phyloP scores from a whole-genome alignment of 2,113 vertebrate species.

The Oryzias javanicus region DNA sequence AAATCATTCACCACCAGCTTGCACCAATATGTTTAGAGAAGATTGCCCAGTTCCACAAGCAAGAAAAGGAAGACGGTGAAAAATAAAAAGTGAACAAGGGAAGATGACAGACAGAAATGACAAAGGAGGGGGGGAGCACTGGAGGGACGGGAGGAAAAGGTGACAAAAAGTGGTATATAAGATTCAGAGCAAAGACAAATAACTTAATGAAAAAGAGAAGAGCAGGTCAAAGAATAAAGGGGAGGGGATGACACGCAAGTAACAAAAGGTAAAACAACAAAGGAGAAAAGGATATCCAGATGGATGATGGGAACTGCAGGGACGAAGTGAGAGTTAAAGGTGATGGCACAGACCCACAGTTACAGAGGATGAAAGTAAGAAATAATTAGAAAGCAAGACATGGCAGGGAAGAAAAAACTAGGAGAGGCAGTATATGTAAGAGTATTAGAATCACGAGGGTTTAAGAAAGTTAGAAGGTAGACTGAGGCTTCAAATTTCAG shows the following conservation, averaged over 20 bases:
- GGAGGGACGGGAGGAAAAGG: slow-evolving; percentile 6
- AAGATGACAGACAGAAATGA: slow-evolving; percentile 27
- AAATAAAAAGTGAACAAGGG: slow-evolving; percentile 22
- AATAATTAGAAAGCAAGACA: slow-evolving; percentile 40
- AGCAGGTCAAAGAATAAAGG: slow-evolving; percentile 34
- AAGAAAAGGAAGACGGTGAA: slow-evolving; percentile 29
- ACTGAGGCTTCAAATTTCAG: slow-evolving; percentile 3
- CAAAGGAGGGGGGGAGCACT: slow-evolving; percentile 4
- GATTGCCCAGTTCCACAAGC: slow-evolving; percentile 48
- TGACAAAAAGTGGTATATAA: slow-evolving; percentile 13
- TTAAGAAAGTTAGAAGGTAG: slow-evolving; percentile 9
- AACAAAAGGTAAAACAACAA: slow-evolving; percentile 39
- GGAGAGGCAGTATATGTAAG: slow-evolving; percentile 3
- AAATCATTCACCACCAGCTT: slow-evolving; percentile 61
- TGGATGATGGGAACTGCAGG: slow-evolving; percentile 15
- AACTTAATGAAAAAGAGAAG: slow-evolving; percentile 24
- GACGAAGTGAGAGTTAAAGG: slow-evolving; percentile 38
- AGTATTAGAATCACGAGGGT: slow-evolving; percentile 11
- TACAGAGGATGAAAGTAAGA: slow-evolving; percentile 47
- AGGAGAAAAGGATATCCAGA: slow-evolving; percentile 13
- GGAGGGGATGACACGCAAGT: slow-evolving; percentile 15
- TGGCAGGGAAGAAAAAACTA: slow-evolving; percentile 7
- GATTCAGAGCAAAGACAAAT: slow-evolving; percentile 26
- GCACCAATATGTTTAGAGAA: slow-evolving; percentile 60
- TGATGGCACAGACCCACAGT: slow-evolving; percentile 27